Evolutionary conservation across 2,113 vertebrate genomes (phyloP).

Genomic region (Saguinus imperator): DNA sequence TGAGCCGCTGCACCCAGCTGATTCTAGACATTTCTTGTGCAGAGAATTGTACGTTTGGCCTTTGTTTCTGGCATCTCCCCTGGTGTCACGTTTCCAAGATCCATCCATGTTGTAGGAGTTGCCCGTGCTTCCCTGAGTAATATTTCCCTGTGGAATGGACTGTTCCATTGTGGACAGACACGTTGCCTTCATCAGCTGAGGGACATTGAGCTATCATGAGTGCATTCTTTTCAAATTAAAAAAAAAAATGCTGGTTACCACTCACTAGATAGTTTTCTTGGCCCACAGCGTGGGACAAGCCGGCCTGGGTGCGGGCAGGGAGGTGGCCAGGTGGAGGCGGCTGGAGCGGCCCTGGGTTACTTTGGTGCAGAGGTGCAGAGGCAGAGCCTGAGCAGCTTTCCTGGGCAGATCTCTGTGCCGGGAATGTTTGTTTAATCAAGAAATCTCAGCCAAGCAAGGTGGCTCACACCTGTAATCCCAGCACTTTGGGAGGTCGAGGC

Average conservation of each 20-base stretch:
- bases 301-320: not conserved
- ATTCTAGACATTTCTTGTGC: too few relatives aligned
- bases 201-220: accelerated
- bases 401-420: not conserved
- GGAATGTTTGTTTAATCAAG: not conserved
- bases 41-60: too few relatives aligned
- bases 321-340: too few relatives aligned
- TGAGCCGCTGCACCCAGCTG: not conserved
- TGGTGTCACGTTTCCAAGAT: accelerated
- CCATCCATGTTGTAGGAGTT: accelerated
- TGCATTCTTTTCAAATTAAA: not conserved
- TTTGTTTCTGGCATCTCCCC: not conserved
- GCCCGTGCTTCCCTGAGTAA: accelerated
- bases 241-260: not conserved
- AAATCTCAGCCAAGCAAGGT: not conserved
- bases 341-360: not conserved
- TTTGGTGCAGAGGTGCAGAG: accelerated
- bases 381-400: too few relatives aligned
- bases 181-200: accelerated
- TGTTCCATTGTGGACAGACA: accelerated
- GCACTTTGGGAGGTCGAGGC: too few relatives aligned
- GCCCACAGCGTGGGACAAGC: not conserved
- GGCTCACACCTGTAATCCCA: too few relatives aligned
- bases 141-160: too few relatives aligned
- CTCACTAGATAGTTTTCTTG: not conserved